Base-by-base conservation (phyloP, 2,888 invertebrate genomes). In the Pyralis farinalis region DNA sequence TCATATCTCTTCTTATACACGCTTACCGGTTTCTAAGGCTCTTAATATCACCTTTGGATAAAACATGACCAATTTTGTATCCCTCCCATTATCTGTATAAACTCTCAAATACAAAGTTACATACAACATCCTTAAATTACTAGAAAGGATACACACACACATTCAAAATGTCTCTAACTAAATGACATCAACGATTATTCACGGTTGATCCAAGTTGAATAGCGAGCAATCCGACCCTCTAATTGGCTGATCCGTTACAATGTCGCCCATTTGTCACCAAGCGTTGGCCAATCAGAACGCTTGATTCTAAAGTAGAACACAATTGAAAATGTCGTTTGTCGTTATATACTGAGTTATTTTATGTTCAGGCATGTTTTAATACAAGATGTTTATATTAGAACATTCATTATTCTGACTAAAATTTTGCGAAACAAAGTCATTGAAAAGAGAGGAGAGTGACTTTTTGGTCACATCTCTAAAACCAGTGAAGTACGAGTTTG, bases 261-360 rank as follows among this genome's bases (percentile, higher is more conserved):
- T 88, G 87, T 88, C 88, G 82, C 79, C 78, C 84, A 80, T 85
- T 87, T 88, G 87, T 88, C 88, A 87, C 86, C 88, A 87, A 86
- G 63, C 66, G 42, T 51, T 70, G 42, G 49, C 87, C 87, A 86
- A 87, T 86, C 59, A 58, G 58, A 55, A 46, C 44, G 57, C 59
- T 20, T 51, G 41, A 40, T 68, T 79, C 52, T 47, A 70, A 75
- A 75, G 71, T 67, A 75, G 80, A 78, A 74, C 68, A 53, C 64
- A 62, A 71, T 69, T 65, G 65, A 71, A 77, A 78, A 63, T 84
- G 83, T 85, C 82, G 80, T 71, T 58, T 63, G 59, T 68, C 71
- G 67, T 56, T 74, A 77, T 80, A 53, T 78, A 71, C 51, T 40
- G 43, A 52, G 42, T 34, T 65, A 62, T 68, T 50, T 51, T 51